Base-by-base conservation (phyloP, 2,888 invertebrate species). In the Melanostoma mellinum region DNA sequence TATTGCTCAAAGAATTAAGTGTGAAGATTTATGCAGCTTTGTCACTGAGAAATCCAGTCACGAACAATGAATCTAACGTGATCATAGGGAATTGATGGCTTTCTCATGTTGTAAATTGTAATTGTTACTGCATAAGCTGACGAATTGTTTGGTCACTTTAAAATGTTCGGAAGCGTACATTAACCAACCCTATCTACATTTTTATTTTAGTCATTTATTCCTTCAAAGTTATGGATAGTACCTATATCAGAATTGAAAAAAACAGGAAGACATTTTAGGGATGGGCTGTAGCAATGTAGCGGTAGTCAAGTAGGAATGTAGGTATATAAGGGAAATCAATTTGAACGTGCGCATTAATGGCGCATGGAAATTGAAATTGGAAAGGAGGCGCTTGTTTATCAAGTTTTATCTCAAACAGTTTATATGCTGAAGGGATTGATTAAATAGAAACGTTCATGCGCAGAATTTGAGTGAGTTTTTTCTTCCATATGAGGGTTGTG, bases 81-180 rank as follows among this genome's bases (percentile, higher is more conserved):
- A 30, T 40, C 55, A 38, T 36, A 20, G 38, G 5, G 52, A 63
- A 63, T 76, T 40, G 69, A 71, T 60, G 71, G 36, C 10, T 65
- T 67, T 58, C 48, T 48, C 35, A 68, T 73, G 61, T 44, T 69
- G 48, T 33, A 72, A 76, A 55, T 44, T 69, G 48, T 33, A 72
- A 76, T 73, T 65, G 44, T 56, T 67, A 61, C 76, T 63, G 44
- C 52, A 58, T 56, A 72, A 75, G 53, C 76, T 68, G 52, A 67
- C 58, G 40, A 44, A 65, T 53, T 60, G 44, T 71, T 75, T 65
- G 58, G 63, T 81, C 65, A 67, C 48, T 75, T 71, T 71, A 75
- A 63, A 65, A 65, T 71, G 32, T 74, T 36, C 58, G 46, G 68
- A 69, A 79, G 50, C 46, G 44, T 68, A 61, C 68, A 52, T 6